A percentile compares a stretch with the other conserved stretches of the same genome.
Evolutionary conservation across 2,113 vertebrate genomes (phyloP).

Genomic region (Plecotus auritus): DNA sequence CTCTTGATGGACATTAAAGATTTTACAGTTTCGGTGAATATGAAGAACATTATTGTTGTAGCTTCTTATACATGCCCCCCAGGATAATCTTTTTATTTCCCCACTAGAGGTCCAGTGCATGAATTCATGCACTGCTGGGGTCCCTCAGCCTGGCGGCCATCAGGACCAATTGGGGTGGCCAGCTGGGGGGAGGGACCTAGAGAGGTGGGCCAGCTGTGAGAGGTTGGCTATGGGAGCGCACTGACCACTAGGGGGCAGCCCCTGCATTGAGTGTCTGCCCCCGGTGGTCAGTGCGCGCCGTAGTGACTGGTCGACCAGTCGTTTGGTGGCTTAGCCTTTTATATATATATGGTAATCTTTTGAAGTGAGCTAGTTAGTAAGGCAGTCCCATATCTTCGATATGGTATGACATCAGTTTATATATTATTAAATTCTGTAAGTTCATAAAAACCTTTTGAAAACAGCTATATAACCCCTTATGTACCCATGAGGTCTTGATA

Average conservation of each 20-base stretch:
- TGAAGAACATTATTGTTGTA: neutral
- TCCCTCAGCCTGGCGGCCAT: too few species aligned
- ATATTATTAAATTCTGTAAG: constrained; percentile 3
- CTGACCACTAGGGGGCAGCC: too few species aligned
- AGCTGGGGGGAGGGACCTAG: too few species aligned
- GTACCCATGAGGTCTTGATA: neutral
- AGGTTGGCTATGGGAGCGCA: too few species aligned
- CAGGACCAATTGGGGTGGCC: too few species aligned
- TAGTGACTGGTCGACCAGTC: too few species aligned
- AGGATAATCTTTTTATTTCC: constrained; percentile 8
- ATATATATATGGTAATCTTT: neutral
- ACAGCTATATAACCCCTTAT: neutral
- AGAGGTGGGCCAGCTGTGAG: too few species aligned
- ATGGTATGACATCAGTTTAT: neutral
- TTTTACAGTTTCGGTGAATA: neutral
- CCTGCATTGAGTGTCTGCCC: too few species aligned
- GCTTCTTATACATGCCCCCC: neutral
- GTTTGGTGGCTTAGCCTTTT: too few species aligned
- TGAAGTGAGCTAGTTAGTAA: constrained; percentile 13
- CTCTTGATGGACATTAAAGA: neutral
- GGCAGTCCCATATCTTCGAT: neutral
- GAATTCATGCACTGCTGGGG: too few species aligned
- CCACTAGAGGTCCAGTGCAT: neutral
- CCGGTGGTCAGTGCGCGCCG: too few species aligned
- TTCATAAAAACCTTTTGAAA: constrained; percentile 18